Evolutionary conservation across 2,888 invertebrate species (phyloP).

Genomic region (Leucania comma): DNA sequence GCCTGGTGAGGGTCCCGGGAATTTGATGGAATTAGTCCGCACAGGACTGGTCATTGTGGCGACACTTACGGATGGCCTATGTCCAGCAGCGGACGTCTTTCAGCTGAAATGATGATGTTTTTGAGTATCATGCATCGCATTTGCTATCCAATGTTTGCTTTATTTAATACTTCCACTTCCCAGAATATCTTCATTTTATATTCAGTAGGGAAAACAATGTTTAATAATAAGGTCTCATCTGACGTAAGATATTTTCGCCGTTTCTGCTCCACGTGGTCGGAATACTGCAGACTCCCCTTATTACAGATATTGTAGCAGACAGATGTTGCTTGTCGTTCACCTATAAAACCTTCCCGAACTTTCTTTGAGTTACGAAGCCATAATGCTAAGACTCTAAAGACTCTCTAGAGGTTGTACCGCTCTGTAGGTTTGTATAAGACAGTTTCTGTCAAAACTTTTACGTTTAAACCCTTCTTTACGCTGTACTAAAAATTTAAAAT

Average conservation of each 20-base stretch:
- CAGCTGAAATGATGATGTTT: no score
- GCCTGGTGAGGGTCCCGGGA: no score
- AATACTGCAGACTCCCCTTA: slow-evolving; percentile 57
- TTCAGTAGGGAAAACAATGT: slow-evolving; percentile 47
- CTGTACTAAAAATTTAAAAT: slow-evolving; percentile 33
- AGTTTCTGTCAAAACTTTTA: slow-evolving; percentile 58
- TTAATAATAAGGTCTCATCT: slow-evolving; percentile 54
- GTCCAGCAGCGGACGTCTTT: no score
- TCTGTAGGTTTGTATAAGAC: slow-evolving; percentile 47
- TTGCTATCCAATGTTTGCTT: no score
- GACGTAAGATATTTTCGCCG: slow-evolving; percentile 59
- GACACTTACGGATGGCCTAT: no score
- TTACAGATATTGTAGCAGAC: slow-evolving; percentile 64
- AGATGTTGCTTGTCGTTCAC: slow-evolving; percentile 71
- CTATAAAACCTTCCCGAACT: slow-evolving; percentile 64
- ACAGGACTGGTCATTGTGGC: no score
- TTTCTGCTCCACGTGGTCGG: slow-evolving; percentile 44
- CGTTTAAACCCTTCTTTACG: slow-evolving; percentile 15
- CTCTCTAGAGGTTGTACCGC: slow-evolving; percentile 47
- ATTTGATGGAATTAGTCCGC: no score
- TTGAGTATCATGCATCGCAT: no score
- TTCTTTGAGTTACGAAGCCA: slow-evolving; percentile 63
- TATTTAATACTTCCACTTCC: background rate
- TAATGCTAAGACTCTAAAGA: slow-evolving; percentile 64
- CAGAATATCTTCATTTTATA: slow-evolving; percentile 24